These are phyloP conservation scores for Leptatherina wallacei DNA, from an alignment of 2,797 vertebrate species.

Conservation along the genomic window DNA sequence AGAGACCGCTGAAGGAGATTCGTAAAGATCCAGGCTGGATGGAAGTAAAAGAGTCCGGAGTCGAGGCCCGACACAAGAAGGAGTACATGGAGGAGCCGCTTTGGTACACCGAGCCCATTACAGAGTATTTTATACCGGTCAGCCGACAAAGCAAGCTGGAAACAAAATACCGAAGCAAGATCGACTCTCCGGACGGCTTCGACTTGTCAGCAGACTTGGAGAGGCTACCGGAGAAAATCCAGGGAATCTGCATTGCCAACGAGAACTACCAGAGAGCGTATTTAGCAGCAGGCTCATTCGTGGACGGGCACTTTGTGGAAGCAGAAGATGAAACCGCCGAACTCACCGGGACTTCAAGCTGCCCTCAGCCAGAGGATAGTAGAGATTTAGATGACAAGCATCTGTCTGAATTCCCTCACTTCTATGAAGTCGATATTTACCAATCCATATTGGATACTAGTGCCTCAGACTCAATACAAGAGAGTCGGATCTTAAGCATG, in stretches of 20 bases:
- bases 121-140: conserved; percentile 95
- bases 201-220: conserved; percentile 82
- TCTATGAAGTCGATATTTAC: conserved; percentile 99
- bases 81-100: conserved; percentile 98
- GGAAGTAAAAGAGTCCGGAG: conserved; percentile 85
- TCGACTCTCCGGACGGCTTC: conserved; percentile 80
- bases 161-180: conserved; percentile 93
- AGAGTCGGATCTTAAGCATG: conserved; percentile 99
- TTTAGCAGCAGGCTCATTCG: conserved; percentile 96
- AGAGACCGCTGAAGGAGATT: conserved; percentile 89
- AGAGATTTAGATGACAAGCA: conserved; percentile 98
- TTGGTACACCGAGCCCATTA: conserved; percentile 98
- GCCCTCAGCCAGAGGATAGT: conserved; percentile 94
- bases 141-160: conserved; percentile 96
- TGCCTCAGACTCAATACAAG: conserved; percentile 99
- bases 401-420: conserved; percentile 98
- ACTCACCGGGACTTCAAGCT: conserved; percentile 91
- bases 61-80: conserved; percentile 87
- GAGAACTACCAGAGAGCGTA: conserved; percentile 91
- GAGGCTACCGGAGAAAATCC: conserved; percentile 89
- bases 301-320: conserved; percentile 98
- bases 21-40: conserved; percentile 86
- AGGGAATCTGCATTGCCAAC: conserved; percentile 92
- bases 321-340: conserved; percentile 90
- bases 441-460: conserved; percentile 99